phyloP scores from a whole-genome alignment of 2,797 vertebrate species.

The Sciurus carolinensis region DNA sequence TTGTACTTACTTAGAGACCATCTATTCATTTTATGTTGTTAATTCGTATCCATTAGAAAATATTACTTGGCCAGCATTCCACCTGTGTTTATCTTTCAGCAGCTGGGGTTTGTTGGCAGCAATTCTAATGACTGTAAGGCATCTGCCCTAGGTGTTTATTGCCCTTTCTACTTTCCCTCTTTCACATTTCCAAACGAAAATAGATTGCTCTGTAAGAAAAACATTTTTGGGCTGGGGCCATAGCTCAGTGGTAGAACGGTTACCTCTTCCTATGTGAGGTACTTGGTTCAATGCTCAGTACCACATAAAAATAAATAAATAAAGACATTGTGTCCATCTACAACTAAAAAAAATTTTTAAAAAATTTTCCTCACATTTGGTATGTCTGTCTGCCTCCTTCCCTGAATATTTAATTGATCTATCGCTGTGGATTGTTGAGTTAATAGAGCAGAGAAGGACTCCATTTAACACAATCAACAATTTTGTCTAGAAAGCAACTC shows the following conservation, averaged over 20 bases:
- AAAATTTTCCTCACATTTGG: not conserved
- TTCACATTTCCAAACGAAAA: constrained; percentile 5
- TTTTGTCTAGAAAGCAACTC: not conserved
- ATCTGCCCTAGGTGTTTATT: not conserved
- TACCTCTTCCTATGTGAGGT: too few relatives aligned
- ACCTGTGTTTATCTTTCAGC: constrained; percentile 16
- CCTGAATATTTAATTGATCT: not conserved
- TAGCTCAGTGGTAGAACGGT: too few relatives aligned
- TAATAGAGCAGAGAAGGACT: not conserved
- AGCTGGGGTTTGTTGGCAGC: not conserved
- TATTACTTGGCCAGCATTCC: not conserved
- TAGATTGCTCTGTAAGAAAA: not conserved
- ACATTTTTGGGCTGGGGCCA: not conserved
- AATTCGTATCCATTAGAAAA: not conserved
- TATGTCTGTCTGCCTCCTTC: not conserved
- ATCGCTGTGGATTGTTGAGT: not conserved
- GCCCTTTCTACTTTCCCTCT: not conserved
- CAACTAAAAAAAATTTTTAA: too few relatives aligned
- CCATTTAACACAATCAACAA: accelerated
- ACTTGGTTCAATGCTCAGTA: too few relatives aligned
- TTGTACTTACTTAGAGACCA: not conserved
- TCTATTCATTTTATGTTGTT: constrained; percentile 33
- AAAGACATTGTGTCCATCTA: too few relatives aligned
- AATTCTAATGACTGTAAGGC: not conserved
- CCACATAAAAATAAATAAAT: too few relatives aligned